phyloP scores from a whole-genome alignment of 2,888 invertebrate genomes.

The Sepioteuthis lessoniana region DNA sequence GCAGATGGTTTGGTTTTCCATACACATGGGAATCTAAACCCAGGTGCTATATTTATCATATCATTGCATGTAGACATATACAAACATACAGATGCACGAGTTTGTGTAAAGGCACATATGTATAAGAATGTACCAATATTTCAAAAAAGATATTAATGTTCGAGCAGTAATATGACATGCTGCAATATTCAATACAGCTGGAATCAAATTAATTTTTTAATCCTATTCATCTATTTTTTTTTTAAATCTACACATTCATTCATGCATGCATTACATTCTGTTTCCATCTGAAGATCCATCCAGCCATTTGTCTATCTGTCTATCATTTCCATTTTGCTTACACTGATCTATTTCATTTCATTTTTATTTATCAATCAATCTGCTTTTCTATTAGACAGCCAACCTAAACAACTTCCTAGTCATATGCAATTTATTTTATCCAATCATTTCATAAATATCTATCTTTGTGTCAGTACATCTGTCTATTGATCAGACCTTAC shows the following conservation, averaged over 20 bases:
- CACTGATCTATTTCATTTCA: no score
- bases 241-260: not conserved
- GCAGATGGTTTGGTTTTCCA: not conserved
- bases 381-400: no score
- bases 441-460: no score
- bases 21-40: not conserved
- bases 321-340: no score
- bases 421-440: no score
- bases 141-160: not conserved
- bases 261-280: not conserved
- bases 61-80: no score
- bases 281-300: not conserved
- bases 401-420: no score
- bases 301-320: not conserved
- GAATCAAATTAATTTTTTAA: conserved; percentile 5
- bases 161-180: not conserved
- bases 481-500: no score
- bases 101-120: not conserved
- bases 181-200: conserved; percentile 4
- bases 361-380: no score
- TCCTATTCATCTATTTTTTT: not conserved
- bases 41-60: no score
- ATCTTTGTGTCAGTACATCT: no score
- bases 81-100: no score
- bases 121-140: not conserved